These are phyloP conservation scores for Meandrusa payeni DNA, from an alignment of 2,888 invertebrate genomes.

Conservation along the genomic window DNA sequence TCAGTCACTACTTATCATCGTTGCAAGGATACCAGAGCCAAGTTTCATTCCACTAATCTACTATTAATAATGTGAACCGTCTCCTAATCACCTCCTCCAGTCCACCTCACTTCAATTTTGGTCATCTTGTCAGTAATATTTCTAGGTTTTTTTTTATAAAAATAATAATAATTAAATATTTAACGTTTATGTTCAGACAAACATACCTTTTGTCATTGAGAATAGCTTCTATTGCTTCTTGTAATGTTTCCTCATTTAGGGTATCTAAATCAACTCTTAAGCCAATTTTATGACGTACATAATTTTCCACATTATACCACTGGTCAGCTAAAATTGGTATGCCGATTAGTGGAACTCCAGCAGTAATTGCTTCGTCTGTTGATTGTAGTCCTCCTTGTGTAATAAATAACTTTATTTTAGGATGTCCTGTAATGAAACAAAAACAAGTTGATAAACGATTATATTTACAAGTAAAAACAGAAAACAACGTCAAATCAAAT, in stretches of 20 bases:
- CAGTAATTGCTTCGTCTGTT: slow-evolving; percentile 57
- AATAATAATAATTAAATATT: background rate
- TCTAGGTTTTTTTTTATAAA: background rate
- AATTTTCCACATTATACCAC: slow-evolving; percentile 48
- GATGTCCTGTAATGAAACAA: slow-evolving; percentile 53
- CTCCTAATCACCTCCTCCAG: too few relatives aligned
- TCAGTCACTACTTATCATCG: too few relatives aligned
- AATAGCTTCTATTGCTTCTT: background rate
- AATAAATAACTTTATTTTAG: slow-evolving; percentile 62
- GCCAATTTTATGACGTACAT: slow-evolving; percentile 42
- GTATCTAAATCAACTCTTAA: slow-evolving; percentile 35
- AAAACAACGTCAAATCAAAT: too few relatives aligned
- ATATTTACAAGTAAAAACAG: too few relatives aligned
- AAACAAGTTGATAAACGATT: too few relatives aligned
- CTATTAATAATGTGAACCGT: too few relatives aligned
- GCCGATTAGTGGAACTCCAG: slow-evolving; percentile 53
- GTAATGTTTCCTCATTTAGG: slow-evolving; percentile 31
- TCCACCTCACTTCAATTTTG: too few relatives aligned
- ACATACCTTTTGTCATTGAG: slow-evolving; percentile 5
- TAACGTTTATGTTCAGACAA: too few relatives aligned
- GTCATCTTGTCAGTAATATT: too few relatives aligned
- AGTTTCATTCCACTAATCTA: too few relatives aligned
- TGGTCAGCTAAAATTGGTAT: slow-evolving; percentile 62
- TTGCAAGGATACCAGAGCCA: too few relatives aligned
- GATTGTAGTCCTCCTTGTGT: slow-evolving; percentile 67